Conservation (phyloP, 2,888 invertebrate species). For the Chrysolina oricalcia region DNA sequence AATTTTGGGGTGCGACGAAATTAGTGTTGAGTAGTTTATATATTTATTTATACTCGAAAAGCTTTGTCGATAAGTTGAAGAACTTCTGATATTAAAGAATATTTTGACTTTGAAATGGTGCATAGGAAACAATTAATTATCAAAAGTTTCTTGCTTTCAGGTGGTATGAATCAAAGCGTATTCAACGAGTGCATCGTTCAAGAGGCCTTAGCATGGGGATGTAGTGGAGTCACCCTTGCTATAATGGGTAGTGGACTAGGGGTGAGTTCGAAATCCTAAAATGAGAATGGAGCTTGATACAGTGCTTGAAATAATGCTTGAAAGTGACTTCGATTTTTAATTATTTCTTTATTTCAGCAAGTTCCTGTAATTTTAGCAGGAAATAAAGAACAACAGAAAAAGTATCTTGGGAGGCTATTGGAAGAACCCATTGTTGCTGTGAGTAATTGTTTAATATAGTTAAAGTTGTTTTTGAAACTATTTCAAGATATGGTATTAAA, state of each 20-base stretch:
- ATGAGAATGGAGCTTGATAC: too few relatives aligned
- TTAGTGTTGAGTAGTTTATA: too few relatives aligned
- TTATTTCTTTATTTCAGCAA: conserved; percentile 76
- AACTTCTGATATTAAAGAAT: too few relatives aligned
- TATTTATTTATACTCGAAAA: too few relatives aligned
- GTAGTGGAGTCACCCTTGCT: conserved; percentile 94
- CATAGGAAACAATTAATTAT: too few relatives aligned
- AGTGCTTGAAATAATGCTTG: not conserved
- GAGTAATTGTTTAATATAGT: conserved; percentile 5
- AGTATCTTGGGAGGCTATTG: conserved; percentile 91
- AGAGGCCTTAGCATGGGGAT: conserved; percentile 94
- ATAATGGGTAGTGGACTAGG: conserved; percentile 90
- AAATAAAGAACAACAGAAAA: conserved; percentile 92
- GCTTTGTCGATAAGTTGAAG: too few relatives aligned
- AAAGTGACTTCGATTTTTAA: too few relatives aligned
- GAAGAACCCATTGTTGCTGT: conserved; percentile 91
- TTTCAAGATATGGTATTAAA: too few relatives aligned
- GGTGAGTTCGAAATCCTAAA: conserved; percentile 70
- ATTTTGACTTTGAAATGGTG: too few relatives aligned
- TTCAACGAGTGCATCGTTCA: conserved; percentile 87
- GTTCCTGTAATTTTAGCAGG: conserved; percentile 89
- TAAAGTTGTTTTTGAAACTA: not conserved
- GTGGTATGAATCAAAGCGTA: conserved; percentile 84
- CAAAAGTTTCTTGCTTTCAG: conserved; percentile 70
- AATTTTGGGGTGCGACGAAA: too few relatives aligned